Evolutionary conservation across 2,888 invertebrate genomes (phyloP).

Genomic region (Eilema sororculum): DNA sequence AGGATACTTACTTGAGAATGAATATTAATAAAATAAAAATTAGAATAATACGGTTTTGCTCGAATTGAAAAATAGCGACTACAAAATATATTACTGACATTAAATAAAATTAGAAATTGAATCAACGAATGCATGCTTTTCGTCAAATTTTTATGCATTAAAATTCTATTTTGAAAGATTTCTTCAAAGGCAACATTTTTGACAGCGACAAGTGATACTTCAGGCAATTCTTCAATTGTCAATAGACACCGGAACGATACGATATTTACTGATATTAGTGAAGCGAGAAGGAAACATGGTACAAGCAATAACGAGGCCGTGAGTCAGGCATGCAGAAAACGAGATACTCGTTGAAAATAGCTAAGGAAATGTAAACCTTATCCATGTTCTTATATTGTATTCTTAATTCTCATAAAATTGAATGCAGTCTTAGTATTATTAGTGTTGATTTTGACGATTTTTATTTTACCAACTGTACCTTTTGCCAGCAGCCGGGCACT

Average conservation of each 20-base stretch:
- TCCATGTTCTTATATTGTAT: conserved; percentile 29
- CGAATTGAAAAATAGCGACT: not conserved
- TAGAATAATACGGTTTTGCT: not conserved
- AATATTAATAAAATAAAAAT: not conserved
- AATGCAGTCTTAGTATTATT: not conserved
- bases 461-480: too few species aligned
- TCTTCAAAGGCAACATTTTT: not conserved
- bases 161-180: not conserved
- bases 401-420: not conserved
- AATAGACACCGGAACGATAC: conserved; percentile 1
- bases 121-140: not conserved
- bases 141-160: not conserved
- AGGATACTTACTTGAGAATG: not conserved
- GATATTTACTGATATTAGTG: conserved; percentile 12
- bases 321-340: conserved; percentile 69
- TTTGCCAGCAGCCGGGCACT: too few species aligned
- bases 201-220: not conserved
- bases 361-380: conserved; percentile 52
- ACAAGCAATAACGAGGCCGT: conserved; percentile 59
- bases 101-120: not conserved
- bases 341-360: conserved; percentile 64
- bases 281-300: conserved; percentile 27
- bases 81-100: not conserved
- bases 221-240: not conserved
- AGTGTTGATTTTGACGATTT: too few species aligned